Conservation (phyloP, 2,888 invertebrate species). For the Drosophila neoperkinsi region DNA sequence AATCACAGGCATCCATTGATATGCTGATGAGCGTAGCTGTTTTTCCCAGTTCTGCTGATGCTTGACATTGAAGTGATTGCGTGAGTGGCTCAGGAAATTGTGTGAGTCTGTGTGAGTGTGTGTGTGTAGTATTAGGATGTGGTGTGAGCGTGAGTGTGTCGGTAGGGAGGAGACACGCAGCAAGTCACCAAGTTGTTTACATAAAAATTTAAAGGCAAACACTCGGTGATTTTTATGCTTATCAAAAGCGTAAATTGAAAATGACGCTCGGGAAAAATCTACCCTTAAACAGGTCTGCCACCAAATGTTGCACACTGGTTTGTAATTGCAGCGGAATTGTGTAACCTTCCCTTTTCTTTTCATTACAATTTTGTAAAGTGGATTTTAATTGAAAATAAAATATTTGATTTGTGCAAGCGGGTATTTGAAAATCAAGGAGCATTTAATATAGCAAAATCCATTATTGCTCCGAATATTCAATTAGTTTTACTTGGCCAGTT, state of each 20-base stretch:
- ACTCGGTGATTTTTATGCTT: constrained; percentile 70
- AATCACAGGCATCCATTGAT: constrained; percentile 73
- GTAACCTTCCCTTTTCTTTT: neutral
- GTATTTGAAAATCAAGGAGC: neutral
- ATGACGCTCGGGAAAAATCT: constrained; percentile 18
- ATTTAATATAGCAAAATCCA: constrained; percentile 6
- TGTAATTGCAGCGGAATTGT: neutral
- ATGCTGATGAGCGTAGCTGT: constrained; percentile 70
- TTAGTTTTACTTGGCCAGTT: constrained; percentile 20
- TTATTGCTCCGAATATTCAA: constrained; percentile 16
- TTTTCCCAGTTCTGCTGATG: constrained; percentile 53
- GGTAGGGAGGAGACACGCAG: constrained; percentile 1
- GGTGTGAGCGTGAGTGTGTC: constrained; percentile 6
- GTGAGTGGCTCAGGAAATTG: constrained; percentile 55
- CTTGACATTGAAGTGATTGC: constrained; percentile 74
- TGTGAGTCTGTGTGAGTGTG: constrained; percentile 3
- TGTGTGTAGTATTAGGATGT: neutral
- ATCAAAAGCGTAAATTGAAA: constrained; percentile 65
- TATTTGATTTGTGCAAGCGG: neutral
- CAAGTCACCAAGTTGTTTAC: constrained; percentile 59
- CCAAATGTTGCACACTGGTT: constrained; percentile 54
- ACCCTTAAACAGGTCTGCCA: constrained; percentile 21
- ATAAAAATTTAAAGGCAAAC: constrained; percentile 75
- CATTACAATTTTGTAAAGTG: neutral
- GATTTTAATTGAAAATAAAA: neutral